Percentiles rank a stretch among this genome's conserved stretches.
Evolutionary conservation across 2,888 invertebrate species (phyloP).

Genomic region (Drosophila stalkeri): DNA sequence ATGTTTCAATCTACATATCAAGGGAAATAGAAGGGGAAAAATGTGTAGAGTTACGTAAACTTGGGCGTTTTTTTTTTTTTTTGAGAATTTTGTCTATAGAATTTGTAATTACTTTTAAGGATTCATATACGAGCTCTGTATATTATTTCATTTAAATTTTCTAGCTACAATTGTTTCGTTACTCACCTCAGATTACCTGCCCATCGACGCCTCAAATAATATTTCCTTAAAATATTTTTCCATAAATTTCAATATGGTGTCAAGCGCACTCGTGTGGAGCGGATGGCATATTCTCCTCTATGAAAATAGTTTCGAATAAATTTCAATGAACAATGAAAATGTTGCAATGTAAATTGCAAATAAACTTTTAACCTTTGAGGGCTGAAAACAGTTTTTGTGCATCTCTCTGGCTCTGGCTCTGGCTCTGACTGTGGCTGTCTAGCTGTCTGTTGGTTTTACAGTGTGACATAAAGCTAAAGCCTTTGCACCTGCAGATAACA

Average conservation of each 20-base stretch:
- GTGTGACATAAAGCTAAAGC: neutral
- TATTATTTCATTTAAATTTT: too few relatives aligned
- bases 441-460: neutral
- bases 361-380: neutral
- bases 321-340: constrained; percentile 3
- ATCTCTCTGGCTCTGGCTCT: neutral
- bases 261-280: neutral
- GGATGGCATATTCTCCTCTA: neutral
- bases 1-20: too few relatives aligned
- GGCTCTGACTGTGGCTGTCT: constrained; percentile 8
- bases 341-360: neutral
- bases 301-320: neutral
- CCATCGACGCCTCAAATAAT: neutral
- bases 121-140: too few relatives aligned
- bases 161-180: too few relatives aligned
- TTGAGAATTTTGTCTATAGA: too few relatives aligned
- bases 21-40: too few relatives aligned
- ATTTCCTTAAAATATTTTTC: neutral
- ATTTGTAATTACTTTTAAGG: too few relatives aligned
- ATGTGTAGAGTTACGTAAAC: too few relatives aligned
- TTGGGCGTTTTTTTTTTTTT: too few relatives aligned
- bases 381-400: neutral
- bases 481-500: neutral
- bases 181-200: neutral
- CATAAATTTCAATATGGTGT: neutral